phyloP scores from a whole-genome alignment of 2,113 vertebrate genomes.

The Phodopus roborovskii region DNA sequence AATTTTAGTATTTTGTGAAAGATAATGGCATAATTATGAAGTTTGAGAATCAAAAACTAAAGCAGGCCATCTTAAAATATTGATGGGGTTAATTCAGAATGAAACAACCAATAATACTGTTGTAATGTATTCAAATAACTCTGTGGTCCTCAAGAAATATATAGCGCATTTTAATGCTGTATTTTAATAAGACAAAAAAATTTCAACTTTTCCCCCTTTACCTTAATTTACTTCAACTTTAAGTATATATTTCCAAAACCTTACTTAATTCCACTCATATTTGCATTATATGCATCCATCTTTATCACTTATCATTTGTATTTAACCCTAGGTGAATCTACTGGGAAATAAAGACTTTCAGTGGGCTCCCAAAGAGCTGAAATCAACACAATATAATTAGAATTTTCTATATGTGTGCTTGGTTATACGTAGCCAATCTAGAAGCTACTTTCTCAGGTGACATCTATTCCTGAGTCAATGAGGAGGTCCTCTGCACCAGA shows the following conservation, averaged over 20 bases:
- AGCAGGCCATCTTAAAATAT: slow-evolving; percentile 41
- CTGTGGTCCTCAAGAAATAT: slow-evolving; percentile 2
- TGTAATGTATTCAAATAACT: slow-evolving; percentile 31
- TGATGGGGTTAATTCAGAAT: slow-evolving; percentile 46
- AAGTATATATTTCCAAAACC: background rate
- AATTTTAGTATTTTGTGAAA: slow-evolving; percentile 71
- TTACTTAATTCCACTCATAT: slow-evolving; percentile 19
- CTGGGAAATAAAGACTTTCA: background rate
- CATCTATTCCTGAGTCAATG: background rate
- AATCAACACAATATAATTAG: background rate
- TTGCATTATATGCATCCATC: slow-evolving; percentile 21
- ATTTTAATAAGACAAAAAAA: background rate
- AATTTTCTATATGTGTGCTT: background rate
- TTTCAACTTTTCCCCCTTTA: background rate
- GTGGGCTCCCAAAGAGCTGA: background rate
- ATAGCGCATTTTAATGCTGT: background rate
- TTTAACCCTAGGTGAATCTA: slow-evolving; percentile 5
- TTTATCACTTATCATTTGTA: background rate
- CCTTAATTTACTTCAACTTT: background rate
- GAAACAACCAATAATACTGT: slow-evolving; percentile 12
- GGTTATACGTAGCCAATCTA: background rate
- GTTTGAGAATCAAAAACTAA: slow-evolving; percentile 40
- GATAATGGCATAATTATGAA: background rate
- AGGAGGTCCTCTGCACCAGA: background rate
- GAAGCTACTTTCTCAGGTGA: background rate